phyloP scores from a whole-genome alignment of 2,113 vertebrate species.

The Gnathonemus longibarbis region DNA sequence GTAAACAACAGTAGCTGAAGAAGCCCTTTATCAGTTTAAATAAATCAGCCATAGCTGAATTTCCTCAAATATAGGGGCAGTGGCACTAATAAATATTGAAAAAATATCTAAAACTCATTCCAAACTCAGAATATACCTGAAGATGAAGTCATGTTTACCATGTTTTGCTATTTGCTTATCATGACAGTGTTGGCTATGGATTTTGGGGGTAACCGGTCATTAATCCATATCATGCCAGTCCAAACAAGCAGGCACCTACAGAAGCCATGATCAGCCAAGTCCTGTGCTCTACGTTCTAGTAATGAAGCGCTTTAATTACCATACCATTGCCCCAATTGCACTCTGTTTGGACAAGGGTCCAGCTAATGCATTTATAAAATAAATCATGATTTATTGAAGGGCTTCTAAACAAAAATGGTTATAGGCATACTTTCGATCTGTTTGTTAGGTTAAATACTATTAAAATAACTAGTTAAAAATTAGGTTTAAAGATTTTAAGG shows the following conservation, averaged over 20 bases:
- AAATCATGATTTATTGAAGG: conserved; percentile 8
- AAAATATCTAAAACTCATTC: conserved; percentile 17
- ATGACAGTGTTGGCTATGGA: background rate
- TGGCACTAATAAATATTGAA: conserved; percentile 1
- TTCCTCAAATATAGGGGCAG: background rate
- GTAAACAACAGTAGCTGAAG: background rate
- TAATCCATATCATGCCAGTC: background rate
- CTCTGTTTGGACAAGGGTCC: conserved; percentile 22
- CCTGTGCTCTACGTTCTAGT: conserved; percentile 18
- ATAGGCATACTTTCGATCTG: background rate
- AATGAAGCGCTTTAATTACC: conserved; percentile 17
- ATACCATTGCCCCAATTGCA: conserved; percentile 22
- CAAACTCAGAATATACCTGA: background rate
- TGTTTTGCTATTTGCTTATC: background rate
- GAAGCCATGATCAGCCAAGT: conserved; percentile 17
- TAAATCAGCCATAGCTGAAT: background rate
- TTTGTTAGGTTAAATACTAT: background rate
- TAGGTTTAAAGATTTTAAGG: conserved; percentile 13
- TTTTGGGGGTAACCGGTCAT: conserved; percentile 14
- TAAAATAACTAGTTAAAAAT: conserved; percentile 14
- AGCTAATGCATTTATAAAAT: conserved; percentile 8
- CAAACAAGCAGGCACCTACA: conserved; percentile 1
- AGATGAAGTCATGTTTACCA: conserved; percentile 1
- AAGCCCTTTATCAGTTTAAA: background rate
- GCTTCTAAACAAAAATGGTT: conserved; percentile 12